Base-by-base conservation (phyloP, 1,140 invertebrate species). In the Zaprionus tsacasi region DNA sequence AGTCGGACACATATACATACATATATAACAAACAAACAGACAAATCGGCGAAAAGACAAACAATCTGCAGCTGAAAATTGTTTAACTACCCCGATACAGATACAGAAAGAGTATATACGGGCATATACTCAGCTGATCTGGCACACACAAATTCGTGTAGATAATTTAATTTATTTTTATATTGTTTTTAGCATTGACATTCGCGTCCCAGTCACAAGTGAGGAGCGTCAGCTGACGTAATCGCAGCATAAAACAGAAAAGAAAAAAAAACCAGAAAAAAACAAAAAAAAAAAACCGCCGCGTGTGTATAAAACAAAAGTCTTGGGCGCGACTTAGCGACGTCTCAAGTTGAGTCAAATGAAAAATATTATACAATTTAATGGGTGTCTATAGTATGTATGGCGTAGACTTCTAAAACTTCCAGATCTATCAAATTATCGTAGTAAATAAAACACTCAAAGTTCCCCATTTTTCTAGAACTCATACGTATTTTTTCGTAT, bases 321-420 rank as follows among this genome's bases (percentile, higher is more conserved):
- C 69, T 85, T 66, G 45, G 56, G 57, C 48, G 65, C 56, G 70
- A 65, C 60, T 45, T 64, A 15, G 11, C 72, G 65, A 52, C 66
- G 67, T 77, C 73, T 78, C 66, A 81, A 83, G 73, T 80, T 83
- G 74, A 83, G 57, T 83, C 74, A 85, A 85, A 81, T 73, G 70
- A 70, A 50, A 76, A 60, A 59, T 67, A 33, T 61, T 54, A 25
- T 54, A 8, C 27, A 43, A 43, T 60, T 33, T 36, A 35, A 17
- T 27, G 12, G n/a, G 45, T 57, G 7, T 36, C 21, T 15, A 17
- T 30, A 2, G 21, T n/a, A n/a, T n/a, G n/a, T n/a, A n/a, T n/a
- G n/a, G n/a, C n/a, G n/a, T 21, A 21, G 21, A 21, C 33, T 10
- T 6, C 33, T 10, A 35, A 35, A 8, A 8, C 10, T 35, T 8